A percentile compares a stretch with the other conserved stretches of the same genome.
These are phyloP conservation scores for Macrophya annulata DNA, from an alignment of 2,888 invertebrate species.

Conservation along the genomic window DNA sequence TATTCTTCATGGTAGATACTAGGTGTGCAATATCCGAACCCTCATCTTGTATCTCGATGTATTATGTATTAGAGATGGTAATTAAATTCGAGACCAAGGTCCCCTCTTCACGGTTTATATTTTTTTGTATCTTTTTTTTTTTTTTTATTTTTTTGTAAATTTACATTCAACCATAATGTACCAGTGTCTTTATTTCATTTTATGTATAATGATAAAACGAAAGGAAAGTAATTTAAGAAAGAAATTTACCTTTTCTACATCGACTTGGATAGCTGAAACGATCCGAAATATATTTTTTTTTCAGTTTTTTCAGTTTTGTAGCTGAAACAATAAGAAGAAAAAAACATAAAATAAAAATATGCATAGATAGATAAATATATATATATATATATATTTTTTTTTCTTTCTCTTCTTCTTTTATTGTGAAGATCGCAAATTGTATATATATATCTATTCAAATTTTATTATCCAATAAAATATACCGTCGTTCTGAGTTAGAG, in stretches of 20 bases:
- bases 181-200: background rate
- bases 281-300: no score
- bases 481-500: background rate
- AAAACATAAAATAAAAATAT: no score
- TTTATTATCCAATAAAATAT: background rate
- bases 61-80: slow-evolving; percentile 59
- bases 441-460: background rate
- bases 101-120: background rate
- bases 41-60: background rate
- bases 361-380: no score
- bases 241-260: background rate
- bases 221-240: background rate
- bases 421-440: background rate
- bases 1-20: background rate
- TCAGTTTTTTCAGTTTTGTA: background rate
- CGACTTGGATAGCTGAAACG: background rate
- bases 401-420: background rate
- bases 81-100: slow-evolving; percentile 55
- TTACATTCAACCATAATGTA: background rate
- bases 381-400: no score
- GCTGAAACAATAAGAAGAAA: background rate
- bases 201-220: background rate
- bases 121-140: background rate
- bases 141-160: background rate
- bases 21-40: slow-evolving; percentile 37